These are phyloP conservation scores for Oncorhynchus mykiss DNA, from an alignment of 2,113 vertebrate genomes.

Conservation along the genomic window DNA sequence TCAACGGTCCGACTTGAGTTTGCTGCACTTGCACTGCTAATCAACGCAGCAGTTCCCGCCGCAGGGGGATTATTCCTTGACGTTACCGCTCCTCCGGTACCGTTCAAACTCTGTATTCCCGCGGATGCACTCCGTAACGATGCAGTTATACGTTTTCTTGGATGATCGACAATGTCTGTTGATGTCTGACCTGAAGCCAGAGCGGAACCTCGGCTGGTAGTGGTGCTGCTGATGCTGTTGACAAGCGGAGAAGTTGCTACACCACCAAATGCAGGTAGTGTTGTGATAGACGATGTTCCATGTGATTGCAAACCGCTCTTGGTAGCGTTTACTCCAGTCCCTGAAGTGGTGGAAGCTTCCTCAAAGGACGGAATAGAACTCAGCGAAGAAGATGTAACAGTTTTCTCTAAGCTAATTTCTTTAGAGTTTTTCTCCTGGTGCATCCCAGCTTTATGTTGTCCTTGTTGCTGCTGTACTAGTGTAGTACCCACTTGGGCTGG, in stretches of 20 bases:
- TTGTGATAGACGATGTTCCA: conserved; percentile 71
- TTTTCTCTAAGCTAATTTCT: conserved; percentile 59
- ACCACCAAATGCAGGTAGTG: conserved; percentile 62
- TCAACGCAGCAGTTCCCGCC: conserved; percentile 30
- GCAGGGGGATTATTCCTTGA: conserved; percentile 58
- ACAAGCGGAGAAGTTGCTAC: conserved; percentile 63
- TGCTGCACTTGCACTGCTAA: conserved; percentile 20
- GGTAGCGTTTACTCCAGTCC: conserved; percentile 62
- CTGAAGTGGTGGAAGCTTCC: conserved; percentile 57
- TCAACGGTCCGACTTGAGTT: conserved; percentile 48
- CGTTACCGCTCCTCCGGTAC: conserved; percentile 61
- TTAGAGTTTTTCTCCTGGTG: conserved; percentile 67
- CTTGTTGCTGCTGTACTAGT: conserved; percentile 79
- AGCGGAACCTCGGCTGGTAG: conserved; percentile 51
- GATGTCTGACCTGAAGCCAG: conserved; percentile 47
- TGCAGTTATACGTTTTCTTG: conserved; percentile 64
- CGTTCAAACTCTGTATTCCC: conserved; percentile 75
- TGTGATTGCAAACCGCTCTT: conserved; percentile 72
- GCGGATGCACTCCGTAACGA: conserved; percentile 58
- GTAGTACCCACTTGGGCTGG: conserved; percentile 70
- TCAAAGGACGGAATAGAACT: conserved; percentile 48
- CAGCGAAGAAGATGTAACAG: conserved; percentile 50
- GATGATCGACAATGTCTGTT: conserved; percentile 46
- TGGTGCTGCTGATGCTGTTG: conserved; percentile 62
- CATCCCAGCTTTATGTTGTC: conserved; percentile 68